Conservation (phyloP, 1,140 invertebrate genomes). For the Hirudo medicinalis region DNA sequence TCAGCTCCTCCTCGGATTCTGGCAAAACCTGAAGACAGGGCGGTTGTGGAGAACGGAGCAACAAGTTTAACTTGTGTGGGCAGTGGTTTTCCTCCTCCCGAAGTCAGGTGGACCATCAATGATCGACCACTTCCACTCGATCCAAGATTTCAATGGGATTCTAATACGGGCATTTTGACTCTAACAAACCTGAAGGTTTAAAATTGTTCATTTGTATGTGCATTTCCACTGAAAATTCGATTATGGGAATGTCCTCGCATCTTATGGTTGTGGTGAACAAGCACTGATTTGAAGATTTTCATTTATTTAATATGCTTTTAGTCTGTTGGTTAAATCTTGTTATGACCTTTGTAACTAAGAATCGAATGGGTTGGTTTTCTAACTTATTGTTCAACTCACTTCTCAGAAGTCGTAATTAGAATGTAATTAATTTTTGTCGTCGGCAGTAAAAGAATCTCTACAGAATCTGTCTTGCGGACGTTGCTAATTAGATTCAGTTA, state of each 20-base stretch:
- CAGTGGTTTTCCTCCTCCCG: background rate
- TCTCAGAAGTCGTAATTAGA: no score
- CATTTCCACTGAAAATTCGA: no score
- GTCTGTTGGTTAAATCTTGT: no score
- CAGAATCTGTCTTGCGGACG: no score
- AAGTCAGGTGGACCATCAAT: conserved; percentile 3
- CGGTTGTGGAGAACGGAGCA: background rate
- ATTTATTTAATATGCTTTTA: background rate
- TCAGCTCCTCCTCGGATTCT: background rate
- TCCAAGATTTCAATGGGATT: conserved; percentile 24
- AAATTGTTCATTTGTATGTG: no score
- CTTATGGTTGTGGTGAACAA: background rate
- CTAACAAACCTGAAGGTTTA: background rate
- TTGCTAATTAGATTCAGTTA: no score
- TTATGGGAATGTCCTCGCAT: no score
- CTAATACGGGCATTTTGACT: conserved; percentile 7
- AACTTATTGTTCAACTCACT: no score
- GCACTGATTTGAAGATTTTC: background rate
- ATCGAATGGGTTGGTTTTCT: no score
- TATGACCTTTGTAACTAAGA: no score
- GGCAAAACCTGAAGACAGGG: background rate
- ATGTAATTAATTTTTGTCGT: no score
- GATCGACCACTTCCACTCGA: conserved; percentile 17
- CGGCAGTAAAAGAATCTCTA: no score
- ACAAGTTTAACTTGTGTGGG: background rate